Conservation (phyloP, 2,888 invertebrate species). For the Gryllus longicercus region DNA sequence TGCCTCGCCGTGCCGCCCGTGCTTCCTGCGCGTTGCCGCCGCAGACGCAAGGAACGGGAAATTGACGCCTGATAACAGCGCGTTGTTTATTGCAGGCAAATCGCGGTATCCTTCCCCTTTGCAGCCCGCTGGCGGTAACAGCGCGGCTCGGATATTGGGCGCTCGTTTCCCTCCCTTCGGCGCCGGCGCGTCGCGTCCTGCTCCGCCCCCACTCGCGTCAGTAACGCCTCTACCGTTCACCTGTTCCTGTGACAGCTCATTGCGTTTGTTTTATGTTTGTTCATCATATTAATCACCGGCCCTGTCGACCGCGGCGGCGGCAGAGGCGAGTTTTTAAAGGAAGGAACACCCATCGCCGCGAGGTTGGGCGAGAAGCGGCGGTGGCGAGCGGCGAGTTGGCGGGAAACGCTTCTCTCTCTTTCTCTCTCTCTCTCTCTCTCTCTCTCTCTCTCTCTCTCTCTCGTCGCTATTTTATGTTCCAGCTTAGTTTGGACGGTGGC, state of each 20-base stretch:
- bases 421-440: background rate
- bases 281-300: conserved; percentile 6
- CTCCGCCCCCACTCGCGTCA: background rate
- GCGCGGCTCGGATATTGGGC: conserved; percentile 17
- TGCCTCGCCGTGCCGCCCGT: no score
- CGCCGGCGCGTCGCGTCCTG: background rate
- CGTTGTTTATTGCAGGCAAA: conserved; percentile 17
- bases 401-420: background rate
- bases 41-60: background rate
- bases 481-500: background rate
- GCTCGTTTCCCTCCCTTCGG: background rate
- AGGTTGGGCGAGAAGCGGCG: background rate
- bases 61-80: conserved; percentile 9
- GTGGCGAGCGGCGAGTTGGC: no score
- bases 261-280: conserved; percentile 8
- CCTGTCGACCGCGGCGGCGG: background rate
- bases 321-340: background rate
- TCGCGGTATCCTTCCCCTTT: background rate
- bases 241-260: conserved; percentile 17
- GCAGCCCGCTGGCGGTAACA: background rate
- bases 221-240: background rate
- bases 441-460: background rate
- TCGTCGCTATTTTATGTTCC: background rate
- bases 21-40: no score
- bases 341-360: background rate